Percentiles rank a stretch among this genome's conserved stretches.
Evolutionary conservation across 2,113 vertebrate genomes (phyloP).

Genomic region (Pomatostomus ruficeps): DNA sequence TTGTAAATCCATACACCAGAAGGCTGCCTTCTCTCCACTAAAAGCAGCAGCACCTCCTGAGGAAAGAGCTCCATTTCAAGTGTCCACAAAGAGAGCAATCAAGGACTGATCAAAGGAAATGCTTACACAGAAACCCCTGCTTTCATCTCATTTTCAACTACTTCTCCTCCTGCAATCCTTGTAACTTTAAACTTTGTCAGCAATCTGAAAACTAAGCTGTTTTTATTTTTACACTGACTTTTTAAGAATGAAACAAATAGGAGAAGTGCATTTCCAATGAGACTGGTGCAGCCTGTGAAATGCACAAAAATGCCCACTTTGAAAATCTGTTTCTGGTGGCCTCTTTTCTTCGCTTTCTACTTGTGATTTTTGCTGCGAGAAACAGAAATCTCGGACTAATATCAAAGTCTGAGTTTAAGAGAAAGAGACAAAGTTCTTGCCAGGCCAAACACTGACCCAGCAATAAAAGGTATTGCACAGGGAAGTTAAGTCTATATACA

Average conservation of each 20-base stretch:
- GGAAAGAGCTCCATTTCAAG: neutral
- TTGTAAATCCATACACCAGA: neutral
- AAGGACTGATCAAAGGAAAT: neutral
- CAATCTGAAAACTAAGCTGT: neutral
- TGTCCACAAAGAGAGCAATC: neutral
- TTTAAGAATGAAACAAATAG: neutral
- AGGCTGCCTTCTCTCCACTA: neutral
- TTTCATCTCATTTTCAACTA: neutral
- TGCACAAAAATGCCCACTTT: neutral
- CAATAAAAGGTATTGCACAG: neutral
- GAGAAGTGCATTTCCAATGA: neutral
- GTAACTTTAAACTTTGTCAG: neutral
- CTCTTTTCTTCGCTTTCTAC: neutral
- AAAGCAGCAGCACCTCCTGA: neutral
- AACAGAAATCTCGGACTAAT: neutral
- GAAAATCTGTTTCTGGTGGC: neutral
- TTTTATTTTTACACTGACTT: neutral
- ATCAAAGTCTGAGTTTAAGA: neutral
- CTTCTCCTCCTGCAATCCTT: neutral
- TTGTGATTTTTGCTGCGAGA: neutral
- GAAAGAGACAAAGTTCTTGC: neutral
- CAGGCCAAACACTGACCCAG: neutral
- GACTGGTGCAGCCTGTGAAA: neutral
- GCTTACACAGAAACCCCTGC: neutral
- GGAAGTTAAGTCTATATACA: neutral